Conservation (phyloP, 2,797 vertebrate species). For the Alca torda region DNA sequence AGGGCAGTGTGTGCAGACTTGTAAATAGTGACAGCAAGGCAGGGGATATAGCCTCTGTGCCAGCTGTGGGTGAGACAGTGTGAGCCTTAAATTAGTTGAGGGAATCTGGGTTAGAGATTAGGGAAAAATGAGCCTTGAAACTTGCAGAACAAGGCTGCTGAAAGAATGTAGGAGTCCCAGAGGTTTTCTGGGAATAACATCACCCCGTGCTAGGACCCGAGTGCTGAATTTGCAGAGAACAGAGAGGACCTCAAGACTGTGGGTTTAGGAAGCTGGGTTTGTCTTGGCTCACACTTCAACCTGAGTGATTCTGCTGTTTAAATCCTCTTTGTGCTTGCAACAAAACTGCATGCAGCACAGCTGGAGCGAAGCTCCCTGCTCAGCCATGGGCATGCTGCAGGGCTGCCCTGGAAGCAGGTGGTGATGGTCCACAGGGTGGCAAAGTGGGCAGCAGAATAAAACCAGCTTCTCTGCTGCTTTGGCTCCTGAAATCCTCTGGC, state of each 20-base stretch:
- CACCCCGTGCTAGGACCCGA: background rate
- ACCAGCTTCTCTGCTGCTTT: background rate
- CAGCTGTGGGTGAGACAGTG: background rate
- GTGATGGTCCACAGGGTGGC: background rate
- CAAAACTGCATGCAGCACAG: background rate
- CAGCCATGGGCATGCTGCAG: background rate
- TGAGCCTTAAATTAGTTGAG: background rate
- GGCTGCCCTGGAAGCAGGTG: too few relatives aligned
- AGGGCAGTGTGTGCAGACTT: background rate
- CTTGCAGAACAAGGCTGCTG: background rate
- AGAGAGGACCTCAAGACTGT: background rate
- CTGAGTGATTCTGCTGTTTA: background rate
- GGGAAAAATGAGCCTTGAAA: background rate
- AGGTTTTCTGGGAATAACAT: background rate
- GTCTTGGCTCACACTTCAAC: background rate
- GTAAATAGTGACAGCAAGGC: background rate
- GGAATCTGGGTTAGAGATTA: background rate
- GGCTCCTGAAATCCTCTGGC: background rate
- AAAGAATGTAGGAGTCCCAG: rapidly evolving
- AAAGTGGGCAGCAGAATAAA: background rate
- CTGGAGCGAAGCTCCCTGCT: rapidly evolving
- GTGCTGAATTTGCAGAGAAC: background rate
- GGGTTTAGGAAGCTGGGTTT: background rate
- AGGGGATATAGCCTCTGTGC: background rate
- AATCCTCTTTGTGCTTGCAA: rapidly evolving